phyloP scores from a whole-genome alignment of 2,113 vertebrate genomes.

The Sinocyclocheilus anophthalmus region DNA sequence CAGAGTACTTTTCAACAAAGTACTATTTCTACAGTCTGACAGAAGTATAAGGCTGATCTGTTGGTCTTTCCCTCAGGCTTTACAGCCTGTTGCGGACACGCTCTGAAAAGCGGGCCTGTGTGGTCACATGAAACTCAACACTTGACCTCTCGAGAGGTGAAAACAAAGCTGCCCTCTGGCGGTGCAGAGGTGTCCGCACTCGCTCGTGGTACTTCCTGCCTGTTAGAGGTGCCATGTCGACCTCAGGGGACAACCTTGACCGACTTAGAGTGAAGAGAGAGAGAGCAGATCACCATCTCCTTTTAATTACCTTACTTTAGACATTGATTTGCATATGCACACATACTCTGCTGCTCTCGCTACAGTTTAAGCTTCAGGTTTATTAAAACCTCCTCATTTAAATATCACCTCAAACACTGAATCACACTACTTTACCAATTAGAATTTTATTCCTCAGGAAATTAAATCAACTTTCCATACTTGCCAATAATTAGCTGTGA shows the following conservation, averaged over 20 bases:
- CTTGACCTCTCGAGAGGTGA: slow-evolving; percentile 31
- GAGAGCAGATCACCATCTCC: slow-evolving; percentile 13
- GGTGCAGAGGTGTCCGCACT: slow-evolving; percentile 10
- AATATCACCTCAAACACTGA: background rate
- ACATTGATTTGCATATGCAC: slow-evolving; percentile 9
- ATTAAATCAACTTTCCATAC: slow-evolving; percentile 37
- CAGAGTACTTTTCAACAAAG: background rate
- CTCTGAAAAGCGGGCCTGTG: slow-evolving; percentile 35
- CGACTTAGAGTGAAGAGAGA: slow-evolving; percentile 7
- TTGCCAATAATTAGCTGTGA: slow-evolving; percentile 39
- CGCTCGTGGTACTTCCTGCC: background rate
- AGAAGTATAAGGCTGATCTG: slow-evolving; percentile 30
- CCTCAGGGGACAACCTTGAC: slow-evolving; percentile 21
- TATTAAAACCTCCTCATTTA: slow-evolving; percentile 17
- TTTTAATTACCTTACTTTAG: slow-evolving; percentile 22
- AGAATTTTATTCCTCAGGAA: slow-evolving; percentile 45
- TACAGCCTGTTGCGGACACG: slow-evolving; percentile 31
- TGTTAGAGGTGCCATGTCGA: slow-evolving; percentile 31
- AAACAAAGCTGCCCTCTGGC: slow-evolving; percentile 26
- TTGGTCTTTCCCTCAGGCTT: slow-evolving; percentile 25
- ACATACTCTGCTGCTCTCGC: background rate
- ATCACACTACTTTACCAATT: slow-evolving; percentile 29
- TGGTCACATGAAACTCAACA: slow-evolving; percentile 38
- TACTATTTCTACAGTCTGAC: slow-evolving; percentile 17
- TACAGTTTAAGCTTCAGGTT: slow-evolving; percentile 24